A percentile compares a stretch with the other conserved stretches of the same genome.
Evolutionary conservation across 2,888 invertebrate genomes (phyloP).

Genomic region (Hipparchia sbordonii): DNA sequence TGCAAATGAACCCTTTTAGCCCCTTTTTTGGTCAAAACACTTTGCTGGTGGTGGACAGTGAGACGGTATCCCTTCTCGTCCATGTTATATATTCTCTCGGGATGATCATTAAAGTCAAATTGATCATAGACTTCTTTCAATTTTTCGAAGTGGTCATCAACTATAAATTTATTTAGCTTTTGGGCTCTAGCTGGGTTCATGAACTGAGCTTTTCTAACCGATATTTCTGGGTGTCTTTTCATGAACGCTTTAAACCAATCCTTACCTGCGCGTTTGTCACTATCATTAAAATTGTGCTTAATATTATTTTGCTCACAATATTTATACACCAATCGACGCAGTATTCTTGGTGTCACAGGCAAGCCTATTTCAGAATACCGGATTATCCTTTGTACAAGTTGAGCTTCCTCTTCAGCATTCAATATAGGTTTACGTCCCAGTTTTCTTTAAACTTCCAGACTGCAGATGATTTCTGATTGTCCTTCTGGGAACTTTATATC

Average conservation of each 20-base stretch:
- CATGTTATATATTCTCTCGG: neutral
- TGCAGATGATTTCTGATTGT: too few species aligned
- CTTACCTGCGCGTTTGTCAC: slow-evolving; percentile 38
- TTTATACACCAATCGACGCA: too few species aligned
- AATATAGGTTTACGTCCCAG: too few species aligned
- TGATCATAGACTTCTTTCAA: too few species aligned
- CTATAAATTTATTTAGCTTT: slow-evolving; percentile 45
- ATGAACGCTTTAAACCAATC: slow-evolving; percentile 44
- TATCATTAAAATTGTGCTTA: too few species aligned
- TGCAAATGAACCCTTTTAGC: slow-evolving; percentile 7
- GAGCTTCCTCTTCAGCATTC: too few species aligned
- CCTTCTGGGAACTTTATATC: too few species aligned
- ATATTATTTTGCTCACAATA: too few species aligned
- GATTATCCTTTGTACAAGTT: too few species aligned
- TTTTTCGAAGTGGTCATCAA: slow-evolving; percentile 40
- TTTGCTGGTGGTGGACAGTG: neutral
- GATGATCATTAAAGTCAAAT: neutral
- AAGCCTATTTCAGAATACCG: too few species aligned
- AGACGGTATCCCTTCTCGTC: neutral
- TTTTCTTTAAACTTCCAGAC: too few species aligned
- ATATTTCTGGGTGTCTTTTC: slow-evolving; percentile 41
- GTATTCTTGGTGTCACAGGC: too few species aligned
- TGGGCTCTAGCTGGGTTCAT: slow-evolving; percentile 47
- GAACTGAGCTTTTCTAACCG: slow-evolving; percentile 42
- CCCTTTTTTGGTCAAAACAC: neutral